Evolutionary conservation across 2,113 vertebrate species (phyloP), one percentile per base, ranked within the genome.

Genomic region (Sylvia atricapilla): DNA sequence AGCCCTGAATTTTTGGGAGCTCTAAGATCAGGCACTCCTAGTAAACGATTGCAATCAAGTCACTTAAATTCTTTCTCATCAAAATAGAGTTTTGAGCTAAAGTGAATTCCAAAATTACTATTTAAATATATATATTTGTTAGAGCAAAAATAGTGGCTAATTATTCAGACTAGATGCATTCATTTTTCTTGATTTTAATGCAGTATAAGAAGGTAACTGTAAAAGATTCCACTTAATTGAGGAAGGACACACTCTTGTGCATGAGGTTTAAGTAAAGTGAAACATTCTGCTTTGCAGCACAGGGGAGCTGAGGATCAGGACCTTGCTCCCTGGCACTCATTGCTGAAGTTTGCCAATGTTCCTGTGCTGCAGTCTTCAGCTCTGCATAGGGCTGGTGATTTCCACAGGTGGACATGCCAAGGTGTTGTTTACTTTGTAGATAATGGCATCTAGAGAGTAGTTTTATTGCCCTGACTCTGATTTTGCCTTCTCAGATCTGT

Each of bases 401-500:
- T 59, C 33, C 46, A 3, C 3, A 27, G 13, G 7, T 27, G 81
- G 35, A 60, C 31, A 27, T 50, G 35, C n/a, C 41, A n/a, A 17
- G 37, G 3, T 7, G 4, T 9, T 69, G 47, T 49, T 80, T 23
- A 7, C 1, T 2, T 77, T 20, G 13, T 46, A 28, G 10, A 1
- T 25, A 8, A 28, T 55, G n/a, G 7, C 35, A 13, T 49, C 5
- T n/a, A 80, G 27, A 28, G 43, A 75, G 43, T 7, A 31, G 3
- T 39, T 74, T 21, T 31, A 22, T 15, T 87, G 37, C 62, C 49
- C 76, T 93, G n/a, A 87, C 44, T 41, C 60, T 86, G 55, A 15
- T 84, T 37, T 96, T 97, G 63, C 37, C 88, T 97, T 91, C 82
- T n/a, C 98, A 99, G 99, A 98, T 99, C 83, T 99, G 98, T 94